Percentiles rank a stretch among this genome's conserved stretches.
Conservation (phyloP, 2,888 invertebrate species). For the Lingula anatina region DNA sequence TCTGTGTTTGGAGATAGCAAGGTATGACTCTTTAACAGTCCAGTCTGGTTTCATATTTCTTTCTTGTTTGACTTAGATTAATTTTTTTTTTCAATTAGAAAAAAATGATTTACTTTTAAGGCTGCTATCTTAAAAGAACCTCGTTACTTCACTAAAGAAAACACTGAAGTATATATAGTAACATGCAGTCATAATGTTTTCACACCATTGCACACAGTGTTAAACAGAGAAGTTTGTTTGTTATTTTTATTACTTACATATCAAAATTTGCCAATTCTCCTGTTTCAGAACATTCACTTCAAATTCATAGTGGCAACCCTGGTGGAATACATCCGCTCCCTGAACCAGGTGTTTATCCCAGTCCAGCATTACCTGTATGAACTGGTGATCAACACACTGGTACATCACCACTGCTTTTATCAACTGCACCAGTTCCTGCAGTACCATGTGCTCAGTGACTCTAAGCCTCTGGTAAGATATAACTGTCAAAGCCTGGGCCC, state of each 20-base stretch:
- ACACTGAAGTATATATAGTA: too few species aligned
- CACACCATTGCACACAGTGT: too few species aligned
- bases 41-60: too few species aligned
- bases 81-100: too few species aligned
- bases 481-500: too few species aligned
- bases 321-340: slow-evolving; percentile 75
- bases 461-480: slow-evolving; percentile 68
- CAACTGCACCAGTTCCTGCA: slow-evolving; percentile 79
- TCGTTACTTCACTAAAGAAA: too few species aligned
- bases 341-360: slow-evolving; percentile 74
- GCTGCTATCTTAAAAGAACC: too few species aligned
- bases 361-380: slow-evolving; percentile 77
- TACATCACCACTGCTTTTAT: slow-evolving; percentile 67
- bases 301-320: slow-evolving; percentile 56
- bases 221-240: too few species aligned
- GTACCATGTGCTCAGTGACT: slow-evolving; percentile 76
- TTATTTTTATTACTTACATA: slow-evolving; percentile 4
- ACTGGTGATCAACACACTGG: slow-evolving; percentile 74
- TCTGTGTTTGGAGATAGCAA: slow-evolving; percentile 58
- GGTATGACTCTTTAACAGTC: too few species aligned
- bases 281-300: slow-evolving; percentile 40
- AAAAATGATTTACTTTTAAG: too few species aligned
- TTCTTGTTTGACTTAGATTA: too few species aligned
- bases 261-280: slow-evolving; percentile 5
- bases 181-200: too few species aligned